phyloP scores from a whole-genome alignment of 2,888 invertebrate species.

The Mythimna ferrago region DNA sequence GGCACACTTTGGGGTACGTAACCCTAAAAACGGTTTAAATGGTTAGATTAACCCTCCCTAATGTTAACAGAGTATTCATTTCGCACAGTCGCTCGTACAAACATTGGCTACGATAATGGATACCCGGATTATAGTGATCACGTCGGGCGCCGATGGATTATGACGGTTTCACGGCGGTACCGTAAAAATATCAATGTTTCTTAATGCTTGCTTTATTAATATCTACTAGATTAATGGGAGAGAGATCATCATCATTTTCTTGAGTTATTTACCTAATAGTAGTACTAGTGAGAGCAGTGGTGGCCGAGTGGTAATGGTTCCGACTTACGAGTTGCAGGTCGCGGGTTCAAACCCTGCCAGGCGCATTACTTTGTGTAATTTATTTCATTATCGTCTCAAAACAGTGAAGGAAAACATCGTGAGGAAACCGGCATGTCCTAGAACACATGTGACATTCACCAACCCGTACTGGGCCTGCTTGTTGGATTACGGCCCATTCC shows the following conservation, averaged over 20 bases:
- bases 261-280: not conserved
- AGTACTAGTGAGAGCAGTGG: no score
- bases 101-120: conserved; percentile 50
- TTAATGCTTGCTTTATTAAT: not conserved
- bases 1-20: no score
- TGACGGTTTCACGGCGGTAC: conserved; percentile 17
- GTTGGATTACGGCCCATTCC: no score
- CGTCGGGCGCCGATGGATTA: conserved; percentile 50
- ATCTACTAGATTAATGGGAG: not conserved
- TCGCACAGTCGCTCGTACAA: conserved; percentile 38
- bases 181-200: conserved; percentile 20
- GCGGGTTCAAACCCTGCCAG: no score
- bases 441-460: no score
- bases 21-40: conserved; percentile 11
- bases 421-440: no score
- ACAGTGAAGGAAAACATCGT: no score
- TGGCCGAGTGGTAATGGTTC: no score
- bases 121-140: conserved; percentile 51
- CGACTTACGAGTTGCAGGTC: no score
- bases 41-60: conserved; percentile 23
- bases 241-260: not conserved
- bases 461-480: no score
- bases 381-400: no score
- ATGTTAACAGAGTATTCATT: conserved; percentile 55
- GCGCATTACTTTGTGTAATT: no score